Evolutionary conservation across 2,113 vertebrate genomes (phyloP).

Genomic region (Corythaeola cristata): DNA sequence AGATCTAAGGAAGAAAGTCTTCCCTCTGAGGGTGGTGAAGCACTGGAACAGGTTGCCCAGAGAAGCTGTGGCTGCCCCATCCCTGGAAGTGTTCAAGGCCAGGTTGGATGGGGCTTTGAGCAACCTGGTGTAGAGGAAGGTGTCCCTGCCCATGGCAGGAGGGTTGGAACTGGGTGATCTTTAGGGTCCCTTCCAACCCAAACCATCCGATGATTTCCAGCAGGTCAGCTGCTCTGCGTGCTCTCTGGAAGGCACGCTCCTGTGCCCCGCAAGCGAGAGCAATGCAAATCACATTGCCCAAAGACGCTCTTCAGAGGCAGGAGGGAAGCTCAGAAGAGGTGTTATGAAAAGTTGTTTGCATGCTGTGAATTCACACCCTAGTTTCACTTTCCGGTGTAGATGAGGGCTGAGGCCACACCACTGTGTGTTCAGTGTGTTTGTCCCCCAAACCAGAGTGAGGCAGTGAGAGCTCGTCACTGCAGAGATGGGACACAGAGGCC

Average conservation of each 20-base stretch:
- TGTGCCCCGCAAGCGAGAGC: background rate
- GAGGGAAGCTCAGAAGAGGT: background rate
- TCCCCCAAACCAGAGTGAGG: background rate
- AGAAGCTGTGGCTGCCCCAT: too few relatives aligned
- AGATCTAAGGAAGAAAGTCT: too few relatives aligned
- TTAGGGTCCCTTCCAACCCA: too few relatives aligned
- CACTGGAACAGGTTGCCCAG: too few relatives aligned
- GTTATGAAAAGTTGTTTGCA: background rate
- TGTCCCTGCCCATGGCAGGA: too few relatives aligned
- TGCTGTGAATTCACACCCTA: background rate
- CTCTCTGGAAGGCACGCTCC: background rate
- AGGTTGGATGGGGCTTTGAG: too few relatives aligned
- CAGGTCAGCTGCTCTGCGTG: background rate
- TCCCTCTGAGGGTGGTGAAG: too few relatives aligned
- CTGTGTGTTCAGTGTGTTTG: background rate
- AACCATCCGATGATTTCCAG: too few relatives aligned
- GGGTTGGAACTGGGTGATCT: too few relatives aligned
- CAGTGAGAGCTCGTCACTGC: background rate
- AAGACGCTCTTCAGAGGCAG: background rate
- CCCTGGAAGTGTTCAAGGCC: too few relatives aligned
- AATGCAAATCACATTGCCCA: accelerated
- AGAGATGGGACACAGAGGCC: background rate
- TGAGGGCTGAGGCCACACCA: background rate
- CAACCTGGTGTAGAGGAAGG: too few relatives aligned
- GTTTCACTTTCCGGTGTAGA: background rate